Base-by-base conservation (phyloP, 2,888 invertebrate species). In the Euspilapteryx auroguttella region DNA sequence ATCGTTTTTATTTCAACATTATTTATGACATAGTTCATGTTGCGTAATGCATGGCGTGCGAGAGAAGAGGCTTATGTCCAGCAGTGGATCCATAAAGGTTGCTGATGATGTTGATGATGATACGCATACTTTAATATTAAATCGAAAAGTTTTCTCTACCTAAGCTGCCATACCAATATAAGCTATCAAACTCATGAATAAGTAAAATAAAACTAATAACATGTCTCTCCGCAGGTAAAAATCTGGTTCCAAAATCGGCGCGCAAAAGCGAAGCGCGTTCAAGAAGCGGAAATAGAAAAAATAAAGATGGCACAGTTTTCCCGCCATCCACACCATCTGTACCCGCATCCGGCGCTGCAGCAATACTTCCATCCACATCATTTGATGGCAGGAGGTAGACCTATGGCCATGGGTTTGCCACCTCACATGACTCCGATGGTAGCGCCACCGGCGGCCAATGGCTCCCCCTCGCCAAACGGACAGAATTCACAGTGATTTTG, bases 261-360 rank as follows among this genome's bases (percentile, higher is more conserved):
- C 25, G 97, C 97, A 39, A 98, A 97, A 71, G 94, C 94, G 55
- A 97, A 97, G 78, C 85, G 97, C 14, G 83, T 98, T 12, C 96
- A 96, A 64, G 98, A 98, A 66, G 96, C 97, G 34, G 97, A 97
- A 78, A 83, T 96, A 33, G 97, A 98, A 69, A 96, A 96, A 71
- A 79, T 96, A 52, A 89, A 96, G 73, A 89, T 89, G 89, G 78
- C 77, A 49, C 82, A 82, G 42, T 73, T 82, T 41, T 66, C 79
- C 27, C 78, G 82, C 27, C 82, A 82, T 49, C 79, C 78, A 37
- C 82, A 81, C 55, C 75, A 78, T 39, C 49, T 55, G 24, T 12
- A 28, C 15, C 21, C 9, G 5, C 17, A 5, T 5, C 5, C 17
- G 17, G 17, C 17, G 5, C 17, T 17, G 17, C 17, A 82, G 56